These are phyloP conservation scores for Lethenteron reissneri DNA, from an alignment of 2,113 vertebrate species.

Conservation along the genomic window DNA sequence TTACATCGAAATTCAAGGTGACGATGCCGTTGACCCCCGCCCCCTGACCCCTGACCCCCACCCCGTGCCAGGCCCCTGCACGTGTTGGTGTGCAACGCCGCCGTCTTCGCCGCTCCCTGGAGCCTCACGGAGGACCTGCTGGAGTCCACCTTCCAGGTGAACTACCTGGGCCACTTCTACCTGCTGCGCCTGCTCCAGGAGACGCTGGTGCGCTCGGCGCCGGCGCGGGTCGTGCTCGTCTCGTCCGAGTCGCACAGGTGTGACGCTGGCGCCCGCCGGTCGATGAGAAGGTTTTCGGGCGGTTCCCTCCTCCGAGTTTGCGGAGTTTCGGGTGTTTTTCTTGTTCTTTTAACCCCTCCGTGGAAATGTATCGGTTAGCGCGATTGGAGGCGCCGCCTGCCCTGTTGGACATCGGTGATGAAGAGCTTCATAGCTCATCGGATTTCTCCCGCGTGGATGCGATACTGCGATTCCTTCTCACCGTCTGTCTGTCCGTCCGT, in stretches of 20 bases:
- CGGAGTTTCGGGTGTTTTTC: too few relatives aligned
- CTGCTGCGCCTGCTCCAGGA: constrained; percentile 62
- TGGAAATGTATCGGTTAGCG: too few relatives aligned
- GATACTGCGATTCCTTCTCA: too few relatives aligned
- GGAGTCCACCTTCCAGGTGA: constrained; percentile 81
- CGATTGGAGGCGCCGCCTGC: too few relatives aligned
- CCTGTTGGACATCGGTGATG: too few relatives aligned
- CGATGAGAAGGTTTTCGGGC: too few relatives aligned
- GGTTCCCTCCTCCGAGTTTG: too few relatives aligned
- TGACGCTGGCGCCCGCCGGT: background rate
- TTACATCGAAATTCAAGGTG: background rate
- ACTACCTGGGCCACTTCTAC: constrained; percentile 78
- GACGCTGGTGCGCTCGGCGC: constrained; percentile 35
- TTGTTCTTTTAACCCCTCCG: too few relatives aligned
- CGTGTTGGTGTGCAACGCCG: constrained; percentile 66
- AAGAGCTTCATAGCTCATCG: too few relatives aligned
- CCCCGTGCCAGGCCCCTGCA: constrained; percentile 37
- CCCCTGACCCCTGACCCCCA: constrained; percentile 10
- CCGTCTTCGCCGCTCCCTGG: constrained; percentile 43
- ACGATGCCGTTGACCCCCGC: constrained; percentile 9
- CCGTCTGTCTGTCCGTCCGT: too few relatives aligned
- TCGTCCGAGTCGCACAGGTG: constrained; percentile 97
- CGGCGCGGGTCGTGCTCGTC: constrained; percentile 56
- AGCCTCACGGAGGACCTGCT: constrained; percentile 51
- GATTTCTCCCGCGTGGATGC: too few relatives aligned